phyloP scores from a whole-genome alignment of 2,113 vertebrate species.

The Propithecus coquereli region DNA sequence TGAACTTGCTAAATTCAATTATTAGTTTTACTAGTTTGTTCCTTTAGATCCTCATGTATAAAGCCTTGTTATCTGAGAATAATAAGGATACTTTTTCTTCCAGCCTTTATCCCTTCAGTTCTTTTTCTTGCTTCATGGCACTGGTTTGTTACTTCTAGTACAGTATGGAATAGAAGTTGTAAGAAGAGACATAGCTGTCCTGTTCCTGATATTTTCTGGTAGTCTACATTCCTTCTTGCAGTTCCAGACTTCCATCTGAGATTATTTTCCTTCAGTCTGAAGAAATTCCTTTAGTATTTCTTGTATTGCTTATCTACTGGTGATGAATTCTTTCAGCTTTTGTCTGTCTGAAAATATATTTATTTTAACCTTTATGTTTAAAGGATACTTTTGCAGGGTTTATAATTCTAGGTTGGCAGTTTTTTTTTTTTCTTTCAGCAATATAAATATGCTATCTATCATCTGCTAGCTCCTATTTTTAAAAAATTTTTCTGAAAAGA shows the following conservation, averaged over 20 bases:
- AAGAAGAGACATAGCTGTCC: not conserved
- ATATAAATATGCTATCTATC: no score
- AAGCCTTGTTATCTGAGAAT: not conserved
- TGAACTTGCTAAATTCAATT: not conserved
- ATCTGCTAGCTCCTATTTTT: no score
- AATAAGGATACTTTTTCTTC: not conserved
- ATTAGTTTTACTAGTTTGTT: not conserved
- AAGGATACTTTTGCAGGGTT: not conserved
- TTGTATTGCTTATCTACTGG: not conserved
- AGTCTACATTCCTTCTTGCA: not conserved
- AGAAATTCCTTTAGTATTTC: conserved; percentile 11
- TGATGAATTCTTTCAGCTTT: conserved; percentile 18
- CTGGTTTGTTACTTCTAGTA: not conserved
- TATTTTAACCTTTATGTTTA: not conserved
- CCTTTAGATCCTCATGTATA: not conserved
- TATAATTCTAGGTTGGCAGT: not conserved
- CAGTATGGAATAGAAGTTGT: not conserved
- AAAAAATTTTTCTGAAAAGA: no score
- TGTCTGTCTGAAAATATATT: conserved; percentile 2
- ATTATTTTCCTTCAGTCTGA: not conserved
- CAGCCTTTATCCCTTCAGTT: not conserved
- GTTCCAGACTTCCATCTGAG: not conserved
- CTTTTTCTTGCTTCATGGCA: conserved; percentile 16
- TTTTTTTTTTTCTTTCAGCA: no score
- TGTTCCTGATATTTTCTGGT: not conserved